These are phyloP conservation scores for Halisarca cf. caerulea DNA, from an alignment of 37 sponge, comb jelly and placozoan genomes.

Conservation along the genomic window DNA sequence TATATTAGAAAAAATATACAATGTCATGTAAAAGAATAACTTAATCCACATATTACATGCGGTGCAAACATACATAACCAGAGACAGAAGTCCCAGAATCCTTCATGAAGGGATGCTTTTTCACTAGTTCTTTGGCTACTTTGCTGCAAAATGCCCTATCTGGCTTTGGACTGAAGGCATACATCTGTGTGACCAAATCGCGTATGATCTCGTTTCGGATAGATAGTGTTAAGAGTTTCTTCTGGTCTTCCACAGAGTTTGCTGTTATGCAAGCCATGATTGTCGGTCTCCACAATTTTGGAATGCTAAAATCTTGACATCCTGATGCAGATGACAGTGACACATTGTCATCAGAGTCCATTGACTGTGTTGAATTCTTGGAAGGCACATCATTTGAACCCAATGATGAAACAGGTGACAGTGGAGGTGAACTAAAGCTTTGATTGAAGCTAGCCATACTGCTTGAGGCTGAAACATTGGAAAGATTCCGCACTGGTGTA, in stretches of 20 bases:
- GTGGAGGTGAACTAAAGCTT: background rate
- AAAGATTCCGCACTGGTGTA: too few species aligned
- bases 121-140: slow-evolving; percentile 36
- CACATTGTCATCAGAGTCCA: slow-evolving; percentile 27
- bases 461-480: too few species aligned
- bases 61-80: slow-evolving; percentile 27
- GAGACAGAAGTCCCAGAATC: slow-evolving; percentile 28
- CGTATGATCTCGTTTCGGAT: slow-evolving; percentile 19
- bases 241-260: slow-evolving; percentile 6
- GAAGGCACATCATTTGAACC: background rate
- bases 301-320: slow-evolving; percentile 22
- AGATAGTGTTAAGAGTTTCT: background rate
- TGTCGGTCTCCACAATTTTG: slow-evolving; percentile 25
- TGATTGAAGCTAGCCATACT: background rate
- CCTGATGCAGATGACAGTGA: slow-evolving; percentile 27
- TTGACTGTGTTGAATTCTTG: background rate
- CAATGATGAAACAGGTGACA: background rate
- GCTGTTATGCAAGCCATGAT: slow-evolving; percentile 1
- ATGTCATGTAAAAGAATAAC: background rate
- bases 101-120: slow-evolving; percentile 38
- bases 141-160: slow-evolving; percentile 12
- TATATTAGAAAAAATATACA: background rate
- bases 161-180: slow-evolving; percentile 17
- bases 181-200: slow-evolving; percentile 26
- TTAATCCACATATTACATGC: background rate